Base-by-base conservation (phyloP, 2,113 vertebrate genomes). In the Desmodus rotundus region DNA sequence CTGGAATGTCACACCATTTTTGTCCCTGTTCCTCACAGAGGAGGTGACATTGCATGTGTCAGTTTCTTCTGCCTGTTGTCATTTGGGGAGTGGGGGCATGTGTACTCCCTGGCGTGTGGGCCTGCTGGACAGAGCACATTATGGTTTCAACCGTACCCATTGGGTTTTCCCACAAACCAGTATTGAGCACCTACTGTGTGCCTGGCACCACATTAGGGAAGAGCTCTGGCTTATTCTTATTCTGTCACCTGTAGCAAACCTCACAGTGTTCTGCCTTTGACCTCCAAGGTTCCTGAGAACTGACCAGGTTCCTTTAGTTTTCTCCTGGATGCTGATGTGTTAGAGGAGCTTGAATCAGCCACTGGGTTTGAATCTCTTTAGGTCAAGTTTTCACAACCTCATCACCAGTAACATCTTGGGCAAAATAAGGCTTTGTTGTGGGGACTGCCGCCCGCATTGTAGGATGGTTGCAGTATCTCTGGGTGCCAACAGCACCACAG, bases 211-310 rank as follows among this genome's bases (percentile, higher is more conserved):
- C 2, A 28, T 65, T n/a, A 78, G 43, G 17, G 68, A 28, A 68
- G 67, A n/a, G 5, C 36, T 58, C 1, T 41, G 9, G 11, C 26
- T 31, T 17, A 4, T 4, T 22, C 36, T 7, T 19, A 24, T 16
- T 2, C 7, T n/a, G 33, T 16, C 8, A 3, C 20, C 16, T 7
- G 22, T 17, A 14, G 3, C 26, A 2, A 3, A 1, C 2, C 1
- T n/a, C 12, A 4, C 22, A 0, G 0, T 16, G 7, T 31, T 70
- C 68, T 43, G 10, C 47, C 13, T 3, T 3, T 28, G 12, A 9
- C 74, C 56, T 9, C 33, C 7, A 22, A 36, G 41, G 9, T 26
- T 89, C 63, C 73, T 61, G 19, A 1, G 3, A n/a, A 33, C 15
- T 45, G 38, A 63, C 24, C 5, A 2, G 52, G 26, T 41, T 7